phyloP scores from a whole-genome alignment of 2,113 vertebrate species.

The human (Homo sapiens) region GRCh38 chr3:84976001-84976500 shows the following conservation, averaged over 20 bases:
- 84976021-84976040: neutral
- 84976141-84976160: neutral
- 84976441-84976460: neutral
- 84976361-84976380: neutral
- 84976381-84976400: neutral
- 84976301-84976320: neutral
- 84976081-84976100: neutral
- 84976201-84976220: neutral
- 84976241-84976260: neutral
- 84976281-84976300: neutral
- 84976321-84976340: neutral
- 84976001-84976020: neutral
- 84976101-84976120: neutral
- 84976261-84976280: slow-evolving; percentile 16
- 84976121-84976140: slow-evolving; percentile 1
- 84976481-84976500: neutral
- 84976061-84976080: neutral
- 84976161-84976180: neutral
- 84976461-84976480: slow-evolving; percentile 2
- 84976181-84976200: neutral
- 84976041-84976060: neutral
- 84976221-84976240: neutral
- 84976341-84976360: neutral
- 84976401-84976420: slow-evolving; percentile 35
- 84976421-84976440: neutral